These are phyloP conservation scores for Ailurus styani DNA, from an alignment of 2,113 vertebrate genomes.

Conservation along the genomic window DNA sequence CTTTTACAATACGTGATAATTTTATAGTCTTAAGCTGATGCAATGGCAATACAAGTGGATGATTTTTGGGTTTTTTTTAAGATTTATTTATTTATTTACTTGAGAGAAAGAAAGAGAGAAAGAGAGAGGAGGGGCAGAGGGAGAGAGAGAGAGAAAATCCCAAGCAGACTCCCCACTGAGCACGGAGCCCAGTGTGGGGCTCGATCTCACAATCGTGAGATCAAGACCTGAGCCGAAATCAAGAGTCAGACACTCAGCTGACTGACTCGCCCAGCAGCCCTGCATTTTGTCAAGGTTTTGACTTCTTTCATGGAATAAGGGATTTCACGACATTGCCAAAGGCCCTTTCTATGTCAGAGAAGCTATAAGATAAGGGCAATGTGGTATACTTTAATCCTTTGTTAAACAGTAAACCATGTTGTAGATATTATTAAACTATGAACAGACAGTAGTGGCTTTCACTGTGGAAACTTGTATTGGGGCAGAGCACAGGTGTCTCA, in stretches of 20 bases:
- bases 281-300: neutral
- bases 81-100: neutral
- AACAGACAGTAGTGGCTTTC: neutral
- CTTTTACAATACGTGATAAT: neutral
- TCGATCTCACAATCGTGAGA: neutral
- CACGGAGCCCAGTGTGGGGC: neutral
- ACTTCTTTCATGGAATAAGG: neutral
- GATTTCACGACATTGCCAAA: neutral
- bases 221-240: neutral
- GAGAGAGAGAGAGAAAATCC: neutral
- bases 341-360: neutral
- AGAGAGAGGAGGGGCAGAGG: neutral
- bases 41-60: neutral
- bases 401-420: neutral
- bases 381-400: neutral
- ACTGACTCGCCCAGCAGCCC: neutral
- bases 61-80: neutral
- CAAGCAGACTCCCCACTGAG: neutral
- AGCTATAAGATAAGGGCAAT: neutral
- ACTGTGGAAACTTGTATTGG: neutral
- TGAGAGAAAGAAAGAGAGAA: neutral
- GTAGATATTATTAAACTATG: neutral
- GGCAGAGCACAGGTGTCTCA: neutral
- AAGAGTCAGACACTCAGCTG: neutral
- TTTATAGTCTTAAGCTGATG: neutral